Evolutionary conservation across 2,797 vertebrate species (phyloP).

Genomic region (Myioborus melanocephalus): DNA sequence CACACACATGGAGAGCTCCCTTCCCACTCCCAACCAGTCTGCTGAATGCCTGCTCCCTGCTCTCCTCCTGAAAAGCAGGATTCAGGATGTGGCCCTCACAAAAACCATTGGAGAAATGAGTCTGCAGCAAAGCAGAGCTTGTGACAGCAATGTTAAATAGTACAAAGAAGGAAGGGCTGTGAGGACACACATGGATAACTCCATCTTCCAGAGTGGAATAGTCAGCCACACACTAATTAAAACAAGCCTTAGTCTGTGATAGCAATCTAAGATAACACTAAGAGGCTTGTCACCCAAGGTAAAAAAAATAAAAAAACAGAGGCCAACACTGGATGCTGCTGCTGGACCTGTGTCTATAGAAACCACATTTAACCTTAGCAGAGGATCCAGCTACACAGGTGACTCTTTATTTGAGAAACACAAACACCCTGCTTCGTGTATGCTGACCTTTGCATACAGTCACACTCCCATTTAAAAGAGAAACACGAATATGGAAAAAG

Average conservation of each 20-base stretch:
- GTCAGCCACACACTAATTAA: slow-evolving; percentile 36
- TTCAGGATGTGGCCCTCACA: not conserved
- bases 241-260: slow-evolving; percentile 22
- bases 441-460: not conserved
- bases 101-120: not conserved
- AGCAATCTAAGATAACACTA: slow-evolving; percentile 36
- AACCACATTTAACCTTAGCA: slow-evolving; percentile 10
- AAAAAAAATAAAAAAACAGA: not conserved
- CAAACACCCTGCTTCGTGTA: not conserved
- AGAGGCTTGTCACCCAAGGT: slow-evolving; percentile 4
- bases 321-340: not conserved
- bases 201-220: not conserved
- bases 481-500: not conserved
- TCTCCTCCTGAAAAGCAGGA: not conserved
- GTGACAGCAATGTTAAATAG: not conserved
- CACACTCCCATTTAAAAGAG: not conserved
- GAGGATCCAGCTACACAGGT: not conserved
- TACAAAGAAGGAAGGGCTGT: not conserved
- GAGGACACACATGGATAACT: not conserved
- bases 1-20: fast-evolving
- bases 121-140: not conserved
- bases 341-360: slow-evolving; percentile 16
- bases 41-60: not conserved
- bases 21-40: not conserved
- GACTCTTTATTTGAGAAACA: not conserved